Conservation (phyloP, 1,140 invertebrate species). For the Mizuhopecten yessoensis region DNA sequence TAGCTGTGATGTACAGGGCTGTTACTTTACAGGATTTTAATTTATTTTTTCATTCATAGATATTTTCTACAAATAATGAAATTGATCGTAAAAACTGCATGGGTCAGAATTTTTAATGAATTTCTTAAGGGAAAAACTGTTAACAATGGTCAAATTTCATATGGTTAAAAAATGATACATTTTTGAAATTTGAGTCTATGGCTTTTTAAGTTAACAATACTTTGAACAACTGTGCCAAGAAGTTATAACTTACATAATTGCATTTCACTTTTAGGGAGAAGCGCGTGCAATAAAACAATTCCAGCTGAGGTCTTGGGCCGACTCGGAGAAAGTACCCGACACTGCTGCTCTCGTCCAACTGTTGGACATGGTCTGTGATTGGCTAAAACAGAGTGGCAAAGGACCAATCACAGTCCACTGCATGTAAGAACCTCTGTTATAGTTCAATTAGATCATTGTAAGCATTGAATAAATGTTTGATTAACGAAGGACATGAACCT, state of each 20-base stretch:
- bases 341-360: constrained; percentile 75
- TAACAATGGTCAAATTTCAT: too few species aligned
- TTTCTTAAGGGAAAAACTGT: too few species aligned
- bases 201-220: too few species aligned
- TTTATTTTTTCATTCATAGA: too few species aligned
- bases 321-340: constrained; percentile 76
- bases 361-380: constrained; percentile 77
- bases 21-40: too few species aligned
- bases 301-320: constrained; percentile 80
- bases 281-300: constrained; percentile 81
- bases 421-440: constrained; percentile 76
- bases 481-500: neutral
- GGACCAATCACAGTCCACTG: constrained; percentile 81
- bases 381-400: constrained; percentile 80
- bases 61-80: too few species aligned
- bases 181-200: too few species aligned
- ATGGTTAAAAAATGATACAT: too few species aligned
- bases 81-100: too few species aligned
- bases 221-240: neutral
- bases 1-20: too few species aligned
- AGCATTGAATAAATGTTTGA: too few species aligned
- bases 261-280: constrained; percentile 71
- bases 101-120: too few species aligned
- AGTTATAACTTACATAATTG: neutral
- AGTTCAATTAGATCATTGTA: neutral